These are phyloP conservation scores for Calephelis virginiensis DNA, from an alignment of 1,140 invertebrate species.

Conservation along the genomic window DNA sequence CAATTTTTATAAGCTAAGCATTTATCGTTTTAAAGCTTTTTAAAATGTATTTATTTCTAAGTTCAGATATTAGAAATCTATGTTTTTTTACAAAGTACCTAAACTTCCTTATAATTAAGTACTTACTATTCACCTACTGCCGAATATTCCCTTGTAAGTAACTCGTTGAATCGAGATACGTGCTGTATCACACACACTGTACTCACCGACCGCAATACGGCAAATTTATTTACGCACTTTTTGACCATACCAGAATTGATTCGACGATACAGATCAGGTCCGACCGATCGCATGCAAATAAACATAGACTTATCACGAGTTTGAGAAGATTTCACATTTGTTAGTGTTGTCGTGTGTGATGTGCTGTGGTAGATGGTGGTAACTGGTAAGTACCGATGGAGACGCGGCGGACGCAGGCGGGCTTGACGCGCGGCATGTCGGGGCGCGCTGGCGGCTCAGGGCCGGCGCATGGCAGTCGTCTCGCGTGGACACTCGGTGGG, in stretches of 20 bases:
- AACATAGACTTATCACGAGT: slow-evolving; percentile 10
- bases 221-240: slow-evolving; percentile 2
- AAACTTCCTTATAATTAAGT: slow-evolving; percentile 6
- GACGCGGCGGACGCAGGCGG: slow-evolving; percentile 73
- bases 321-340: slow-evolving; percentile 27
- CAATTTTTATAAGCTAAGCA: too few relatives aligned
- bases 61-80: too few relatives aligned
- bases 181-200: background rate
- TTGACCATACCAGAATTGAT: background rate
- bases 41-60: too few relatives aligned
- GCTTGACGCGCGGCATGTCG: slow-evolving; percentile 74
- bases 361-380: slow-evolving; percentile 39
- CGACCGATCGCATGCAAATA: slow-evolving; percentile 2
- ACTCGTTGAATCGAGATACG: slow-evolving; percentile 1
- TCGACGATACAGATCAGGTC: background rate
- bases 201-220: background rate
- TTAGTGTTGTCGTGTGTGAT: slow-evolving; percentile 21
- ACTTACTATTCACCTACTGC: slow-evolving; percentile 13
- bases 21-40: too few relatives aligned
- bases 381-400: slow-evolving; percentile 71
- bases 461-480: slow-evolving; percentile 57
- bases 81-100: background rate
- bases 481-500: slow-evolving; percentile 32
- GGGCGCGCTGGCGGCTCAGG: slow-evolving; percentile 49
- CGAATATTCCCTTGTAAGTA: background rate